These are phyloP conservation scores for Xenopus borealis DNA, from an alignment of 2,113 vertebrate genomes.

Conservation along the genomic window DNA sequence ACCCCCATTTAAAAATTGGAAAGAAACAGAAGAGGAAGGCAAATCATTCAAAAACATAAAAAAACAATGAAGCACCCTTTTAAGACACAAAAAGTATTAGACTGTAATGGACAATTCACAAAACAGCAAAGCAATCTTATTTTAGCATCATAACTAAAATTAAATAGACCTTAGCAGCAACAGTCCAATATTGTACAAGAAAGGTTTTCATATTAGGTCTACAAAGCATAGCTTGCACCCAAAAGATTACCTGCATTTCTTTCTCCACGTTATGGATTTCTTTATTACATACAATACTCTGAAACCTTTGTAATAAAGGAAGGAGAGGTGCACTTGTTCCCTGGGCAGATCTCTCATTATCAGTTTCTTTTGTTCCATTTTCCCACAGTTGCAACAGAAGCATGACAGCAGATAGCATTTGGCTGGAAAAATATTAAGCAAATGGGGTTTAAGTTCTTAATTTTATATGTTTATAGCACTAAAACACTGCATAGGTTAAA, in stretches of 20 bases:
- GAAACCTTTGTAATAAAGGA: conserved; percentile 90
- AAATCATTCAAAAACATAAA: no score
- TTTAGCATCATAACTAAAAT: no score
- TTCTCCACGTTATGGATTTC: conserved; percentile 75
- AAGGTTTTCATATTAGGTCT: not conserved
- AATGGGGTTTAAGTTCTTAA: no score
- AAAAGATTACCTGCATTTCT: conserved; percentile 70
- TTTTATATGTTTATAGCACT: conserved; percentile 25
- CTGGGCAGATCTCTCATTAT: conserved; percentile 94
- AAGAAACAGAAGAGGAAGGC: no score
- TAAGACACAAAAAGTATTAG: no score
- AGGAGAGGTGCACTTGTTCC: conserved; percentile 94
- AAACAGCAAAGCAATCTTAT: no score
- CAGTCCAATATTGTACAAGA: not conserved
- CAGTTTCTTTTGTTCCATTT: conserved; percentile 87
- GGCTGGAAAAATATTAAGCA: conserved; percentile 73
- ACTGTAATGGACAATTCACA: no score
- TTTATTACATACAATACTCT: conserved; percentile 86
- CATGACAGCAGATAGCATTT: conserved; percentile 90
- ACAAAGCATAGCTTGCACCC: no score
- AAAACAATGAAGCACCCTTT: no score
- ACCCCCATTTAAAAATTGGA: no score
- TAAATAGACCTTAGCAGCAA: no score
- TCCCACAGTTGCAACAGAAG: conserved; percentile 93
- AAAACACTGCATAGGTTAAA: not conserved